Conservation (phyloP, 2,888 invertebrate species). For the Coleophora deauratella region DNA sequence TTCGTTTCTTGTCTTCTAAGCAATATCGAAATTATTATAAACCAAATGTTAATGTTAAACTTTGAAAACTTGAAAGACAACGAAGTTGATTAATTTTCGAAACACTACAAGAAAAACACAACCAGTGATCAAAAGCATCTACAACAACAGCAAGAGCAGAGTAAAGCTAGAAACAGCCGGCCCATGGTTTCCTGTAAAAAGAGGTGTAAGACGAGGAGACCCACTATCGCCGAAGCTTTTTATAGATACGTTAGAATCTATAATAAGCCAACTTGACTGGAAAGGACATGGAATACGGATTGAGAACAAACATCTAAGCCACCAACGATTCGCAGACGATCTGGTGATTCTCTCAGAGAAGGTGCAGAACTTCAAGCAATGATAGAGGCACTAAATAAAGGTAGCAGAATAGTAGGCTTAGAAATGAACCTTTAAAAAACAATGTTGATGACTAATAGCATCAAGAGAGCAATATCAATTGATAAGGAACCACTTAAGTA, state of each 20-base stretch:
- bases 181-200: constrained; percentile 5
- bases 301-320: constrained; percentile 3
- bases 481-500: constrained; percentile 1
- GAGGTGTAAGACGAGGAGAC: constrained; percentile 13
- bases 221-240: constrained; percentile 8
- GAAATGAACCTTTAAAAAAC: constrained; percentile 14
- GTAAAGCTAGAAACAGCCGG: constrained; percentile 6
- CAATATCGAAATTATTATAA: too few relatives aligned
- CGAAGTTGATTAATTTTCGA: too few relatives aligned
- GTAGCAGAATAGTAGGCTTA: constrained; percentile 6
- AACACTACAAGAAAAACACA: too few relatives aligned
- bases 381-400: constrained; percentile 9
- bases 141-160: constrained; percentile 8
- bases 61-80: too few relatives aligned
- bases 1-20: too few relatives aligned
- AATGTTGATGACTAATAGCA: constrained; percentile 12
- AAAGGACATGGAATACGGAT: constrained; percentile 2
- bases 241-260: constrained; percentile 6
- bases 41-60: too few relatives aligned
- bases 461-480: constrained; percentile 2
- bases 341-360: constrained; percentile 6
- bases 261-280: constrained; percentile 8
- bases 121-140: constrained; percentile 11
- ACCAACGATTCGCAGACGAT: constrained; percentile 9
- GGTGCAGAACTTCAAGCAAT: constrained; percentile 5